Evolutionary conservation across 2,797 vertebrate genomes (phyloP), one percentile per base, ranked within the genome.

Genomic region (Syngnathus rostellatus): DNA sequence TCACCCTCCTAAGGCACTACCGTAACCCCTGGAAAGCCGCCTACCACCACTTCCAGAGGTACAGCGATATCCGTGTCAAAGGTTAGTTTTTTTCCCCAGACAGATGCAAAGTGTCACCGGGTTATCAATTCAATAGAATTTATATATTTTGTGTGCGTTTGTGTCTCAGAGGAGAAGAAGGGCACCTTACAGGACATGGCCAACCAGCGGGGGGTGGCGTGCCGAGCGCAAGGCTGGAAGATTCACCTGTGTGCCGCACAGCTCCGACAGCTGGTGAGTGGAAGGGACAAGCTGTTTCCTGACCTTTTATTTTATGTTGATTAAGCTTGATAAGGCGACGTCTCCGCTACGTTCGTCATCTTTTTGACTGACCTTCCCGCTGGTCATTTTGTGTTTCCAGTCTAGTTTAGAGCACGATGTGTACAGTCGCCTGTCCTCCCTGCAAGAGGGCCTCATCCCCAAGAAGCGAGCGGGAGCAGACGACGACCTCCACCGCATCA

Each of bases 11-110:
- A 12, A 93, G 95, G 0, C 97, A 99, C 59, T 99, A 99, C 66
- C 91, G 96, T 64, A 99, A 99, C 78, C 97, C 97, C 8, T 99
- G 97, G 97, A 99, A 98, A 85, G 96, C 97, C 0, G 97, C 97
- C 0, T 99, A 99, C 83, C 97, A 99, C 79, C 97, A 99, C 87
- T 99, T 99, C 71, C 97, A 99, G 91, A 90, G 95, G 70, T 98
- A 99, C 82, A 97, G 93, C 8, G 97, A 99, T 37, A 97, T 99
- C 77, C 89, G 93, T 5, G 95, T 98, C 61, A 99, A 99, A 97
- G 97, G 97, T 98, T 72, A 83, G 93, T 75, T 14, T 23, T 25
- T 53, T 62, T 62, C 17, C 23, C 23, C 23, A 51, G 14, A 19
- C 8, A 10, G 45, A 7, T 11, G 11, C 3, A 16, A 48, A 55